Evolutionary conservation across 2,888 invertebrate species (phyloP).

Genomic region (Lottia scabra): DNA sequence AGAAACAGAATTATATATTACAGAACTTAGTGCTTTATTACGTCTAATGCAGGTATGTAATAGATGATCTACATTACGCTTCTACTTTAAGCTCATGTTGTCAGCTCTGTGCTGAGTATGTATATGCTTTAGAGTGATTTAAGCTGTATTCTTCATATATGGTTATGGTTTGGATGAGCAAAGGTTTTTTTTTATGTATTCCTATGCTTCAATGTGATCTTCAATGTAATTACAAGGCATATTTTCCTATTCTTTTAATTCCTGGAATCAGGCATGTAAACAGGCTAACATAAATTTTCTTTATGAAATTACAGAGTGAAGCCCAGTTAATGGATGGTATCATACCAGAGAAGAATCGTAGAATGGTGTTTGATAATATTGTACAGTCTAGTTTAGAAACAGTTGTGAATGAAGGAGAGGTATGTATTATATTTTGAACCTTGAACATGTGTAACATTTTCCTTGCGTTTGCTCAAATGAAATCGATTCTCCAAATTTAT

Average conservation of each 20-base stretch:
- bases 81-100: too few species aligned
- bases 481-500: background rate
- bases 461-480: background rate
- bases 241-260: too few species aligned
- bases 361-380: slow-evolving; percentile 85
- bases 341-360: slow-evolving; percentile 84
- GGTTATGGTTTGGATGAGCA: too few species aligned
- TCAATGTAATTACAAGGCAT: too few species aligned
- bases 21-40: slow-evolving; percentile 84
- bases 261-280: too few species aligned
- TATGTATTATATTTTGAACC: slow-evolving; percentile 54
- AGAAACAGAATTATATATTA: slow-evolving; percentile 86
- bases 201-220: too few species aligned
- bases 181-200: too few species aligned
- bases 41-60: slow-evolving; percentile 79
- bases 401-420: slow-evolving; percentile 88
- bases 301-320: slow-evolving; percentile 75
- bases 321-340: slow-evolving; percentile 85
- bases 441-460: background rate
- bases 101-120: too few species aligned
- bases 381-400: slow-evolving; percentile 87
- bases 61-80: background rate
- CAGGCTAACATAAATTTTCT: background rate
- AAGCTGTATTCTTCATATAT: too few species aligned
- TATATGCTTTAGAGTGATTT: too few species aligned